Base-by-base conservation (phyloP, 2,113 vertebrate species). In the Rhombomys opimus region DNA sequence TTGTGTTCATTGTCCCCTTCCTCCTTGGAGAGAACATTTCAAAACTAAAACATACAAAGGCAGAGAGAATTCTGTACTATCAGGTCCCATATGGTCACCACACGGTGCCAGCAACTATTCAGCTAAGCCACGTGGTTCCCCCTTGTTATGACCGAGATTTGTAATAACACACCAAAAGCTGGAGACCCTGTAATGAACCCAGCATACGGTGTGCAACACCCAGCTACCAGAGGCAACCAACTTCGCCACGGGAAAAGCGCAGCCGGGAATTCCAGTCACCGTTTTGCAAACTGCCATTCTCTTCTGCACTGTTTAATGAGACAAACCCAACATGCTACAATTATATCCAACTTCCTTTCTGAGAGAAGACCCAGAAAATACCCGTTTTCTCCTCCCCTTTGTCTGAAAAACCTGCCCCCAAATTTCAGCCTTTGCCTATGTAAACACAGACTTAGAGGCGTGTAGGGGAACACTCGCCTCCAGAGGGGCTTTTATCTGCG, bases 271-370 rank as follows among this genome's bases (percentile, higher is more conserved):
- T 59, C 30, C 27, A 89, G 15, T 59, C 46, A 7, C 80, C 65
- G 12, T 78, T 61, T 70, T 14, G 70, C 82, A 81, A 84, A 52
- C 12, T 81, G 75, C 52, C 80, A 41, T 54, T 4, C 46, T 38
- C 80, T 95, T 87, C 76, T 78, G 75, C 27, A 73, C 41, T 50
- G 22, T 87, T 86, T 22, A 65, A 50, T 38, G 76, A 91, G 89
- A 93, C 75, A 70, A 52, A 46, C 35, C 18, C 32, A 75, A 59
- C 5, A 9, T 67, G 82, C 86, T 91, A 65, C 52, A 89, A 84
- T 97, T 84, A 70, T 5, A 67, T n/a, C 65, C 68, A 80, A 41
- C 78, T 94, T 96, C 86, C 75, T 87, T 88, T 86, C 91, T 93
- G 89, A 87, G 94, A 92, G 52, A 82, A 80, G 59, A 81, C 9